Evolutionary conservation across 1,140 invertebrate genomes (phyloP).

Genomic region (Caerostris darwini): DNA sequence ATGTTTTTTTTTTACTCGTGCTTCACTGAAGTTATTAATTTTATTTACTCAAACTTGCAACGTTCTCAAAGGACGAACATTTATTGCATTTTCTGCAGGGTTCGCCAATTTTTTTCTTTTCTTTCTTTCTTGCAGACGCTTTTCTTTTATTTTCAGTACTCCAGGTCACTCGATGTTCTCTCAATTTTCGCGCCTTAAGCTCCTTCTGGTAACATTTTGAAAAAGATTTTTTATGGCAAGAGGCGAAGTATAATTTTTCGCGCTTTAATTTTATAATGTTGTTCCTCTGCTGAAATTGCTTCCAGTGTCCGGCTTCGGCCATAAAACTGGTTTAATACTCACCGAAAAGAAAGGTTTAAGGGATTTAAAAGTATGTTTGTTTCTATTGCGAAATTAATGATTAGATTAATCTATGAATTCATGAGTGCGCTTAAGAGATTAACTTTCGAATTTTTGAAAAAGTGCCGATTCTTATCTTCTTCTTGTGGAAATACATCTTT

Average conservation of each 20-base stretch:
- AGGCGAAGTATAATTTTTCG: not conserved
- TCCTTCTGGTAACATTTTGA: not conserved
- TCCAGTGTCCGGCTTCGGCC: not conserved
- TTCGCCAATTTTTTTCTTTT: too few species aligned
- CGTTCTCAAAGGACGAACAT: not conserved
- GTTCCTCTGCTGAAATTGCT: not conserved
- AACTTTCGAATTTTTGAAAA: not conserved
- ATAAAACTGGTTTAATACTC: not conserved
- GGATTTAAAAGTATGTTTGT: not conserved
- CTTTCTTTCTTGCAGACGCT: not conserved
- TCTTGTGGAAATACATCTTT: too few species aligned
- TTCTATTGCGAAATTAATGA: not conserved
- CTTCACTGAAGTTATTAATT: not conserved
- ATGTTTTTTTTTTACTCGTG: not conserved
- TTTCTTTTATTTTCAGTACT: not conserved
- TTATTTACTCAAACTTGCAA: not conserved
- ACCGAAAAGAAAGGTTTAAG: not conserved
- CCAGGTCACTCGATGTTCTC: not conserved
- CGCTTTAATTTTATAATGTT: slow-evolving; percentile 13
- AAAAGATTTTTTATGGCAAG: slow-evolving; percentile 1
- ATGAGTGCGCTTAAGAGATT: not conserved
- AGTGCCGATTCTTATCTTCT: not conserved
- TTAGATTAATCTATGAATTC: not conserved
- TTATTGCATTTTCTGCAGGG: too few species aligned
- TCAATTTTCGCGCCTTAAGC: not conserved